Base-by-base conservation (phyloP, 2,797 vertebrate genomes). In the Poeciliopsis presidionis region DNA sequence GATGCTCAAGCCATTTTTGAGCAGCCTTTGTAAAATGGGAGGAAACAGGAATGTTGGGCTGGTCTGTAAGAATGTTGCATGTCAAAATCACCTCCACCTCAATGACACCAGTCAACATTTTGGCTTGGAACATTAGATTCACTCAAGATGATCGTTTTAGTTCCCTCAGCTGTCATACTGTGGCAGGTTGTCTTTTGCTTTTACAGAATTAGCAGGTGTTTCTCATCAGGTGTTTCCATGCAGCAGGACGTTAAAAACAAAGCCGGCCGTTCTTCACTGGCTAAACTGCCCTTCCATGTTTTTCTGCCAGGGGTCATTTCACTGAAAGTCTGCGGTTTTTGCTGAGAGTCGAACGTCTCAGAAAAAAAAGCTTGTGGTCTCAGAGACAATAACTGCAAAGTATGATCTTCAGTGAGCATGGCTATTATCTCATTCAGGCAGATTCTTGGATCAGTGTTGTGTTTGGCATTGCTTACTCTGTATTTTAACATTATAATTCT, bases 341-440 rank as follows among this genome's bases (percentile, higher is more conserved):
- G 80, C 83, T 87, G 84, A 91, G 85, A 86, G 85, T 81, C 84
- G 83, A 91, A 89, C 76, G 33, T 86, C 85, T 77, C 78, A 12
- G 76, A 77, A 82, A 90, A 51, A 65, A 47, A 76, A 86, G 80
- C 81, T 87, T 76, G 89, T 86, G 92, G 93, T 91, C 87, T 76
- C 81, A 41, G 8, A 88, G 87, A 93, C 92, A 92, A 91, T 93
- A 90, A 88, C 75, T 82, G 88, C 82, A 73, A 77, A 83, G 87
- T 73, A 41, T 49, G 84, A 84, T 85, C 84, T 84, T 87, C 82
- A 81, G 84, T 85, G 78, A 79, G 84, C 77, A 79, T 85, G 86
- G 84, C 90, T 87, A 91, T 90, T 88, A 86, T 91, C 88, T 91
- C 90, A 87, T 83, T 86, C 73, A 25, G 57, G 80, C 80, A 89